Percentiles rank a stretch among this genome's conserved stretches.
These are phyloP conservation scores for Cyprinodon tularosa DNA, from an alignment of 2,113 vertebrate genomes.

Conservation along the genomic window DNA sequence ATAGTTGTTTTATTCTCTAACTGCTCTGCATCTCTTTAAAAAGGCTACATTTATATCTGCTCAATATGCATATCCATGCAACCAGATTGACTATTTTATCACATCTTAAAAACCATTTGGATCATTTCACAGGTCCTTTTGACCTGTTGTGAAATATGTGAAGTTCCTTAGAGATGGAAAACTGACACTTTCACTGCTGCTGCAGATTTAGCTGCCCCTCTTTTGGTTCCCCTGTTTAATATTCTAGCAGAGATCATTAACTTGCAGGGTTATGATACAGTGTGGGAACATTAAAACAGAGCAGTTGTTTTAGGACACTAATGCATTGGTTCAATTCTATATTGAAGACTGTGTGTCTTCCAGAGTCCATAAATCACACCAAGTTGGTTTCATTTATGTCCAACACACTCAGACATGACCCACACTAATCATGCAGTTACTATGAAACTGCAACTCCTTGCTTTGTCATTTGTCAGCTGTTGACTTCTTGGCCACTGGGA, in stretches of 20 bases:
- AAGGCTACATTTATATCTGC: background rate
- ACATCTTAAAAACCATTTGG: background rate
- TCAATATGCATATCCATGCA: background rate
- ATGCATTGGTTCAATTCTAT: slow-evolving; percentile 39
- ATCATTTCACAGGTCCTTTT: background rate
- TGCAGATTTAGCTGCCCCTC: slow-evolving; percentile 13
- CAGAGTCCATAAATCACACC: slow-evolving; percentile 30
- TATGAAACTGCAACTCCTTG: slow-evolving; percentile 32
- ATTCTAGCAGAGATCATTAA: slow-evolving; percentile 41
- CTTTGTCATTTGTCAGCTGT: slow-evolving; percentile 23
- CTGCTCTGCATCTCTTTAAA: background rate
- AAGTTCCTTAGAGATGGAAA: slow-evolving; percentile 1
- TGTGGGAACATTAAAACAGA: slow-evolving; percentile 31
- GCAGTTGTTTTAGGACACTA: slow-evolving; percentile 41
- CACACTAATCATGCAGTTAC: slow-evolving; percentile 36
- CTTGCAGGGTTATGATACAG: slow-evolving; percentile 29
- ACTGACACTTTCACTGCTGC: slow-evolving; percentile 18
- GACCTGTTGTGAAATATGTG: background rate
- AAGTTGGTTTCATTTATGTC: slow-evolving; percentile 3
- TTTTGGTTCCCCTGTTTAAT: slow-evolving; percentile 24
- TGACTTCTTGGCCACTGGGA: slow-evolving; percentile 30
- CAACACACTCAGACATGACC: slow-evolving; percentile 4
- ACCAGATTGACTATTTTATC: background rate
- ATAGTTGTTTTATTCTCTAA: background rate
- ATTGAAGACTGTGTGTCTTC: slow-evolving; percentile 2